Base-by-base conservation (phyloP, 2,888 invertebrate genomes). In the Troglohyphantes excavatus region DNA sequence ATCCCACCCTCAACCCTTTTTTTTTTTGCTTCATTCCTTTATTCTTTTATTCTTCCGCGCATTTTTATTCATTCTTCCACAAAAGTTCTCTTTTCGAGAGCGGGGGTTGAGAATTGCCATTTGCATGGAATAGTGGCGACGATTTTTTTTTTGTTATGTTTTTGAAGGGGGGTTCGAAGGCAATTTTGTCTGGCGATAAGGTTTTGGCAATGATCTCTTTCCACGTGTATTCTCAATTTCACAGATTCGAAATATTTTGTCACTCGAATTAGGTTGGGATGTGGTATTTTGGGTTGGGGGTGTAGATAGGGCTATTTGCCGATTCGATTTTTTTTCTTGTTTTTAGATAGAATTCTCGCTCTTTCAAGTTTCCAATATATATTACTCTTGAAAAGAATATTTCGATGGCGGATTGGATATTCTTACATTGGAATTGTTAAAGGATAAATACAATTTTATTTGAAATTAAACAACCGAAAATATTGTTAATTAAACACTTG, bases 121-220 rank as follows among this genome's bases (percentile, higher is more conserved):
- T 81, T 81, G 79, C 84, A 85, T 85, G 75, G 46, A 73, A 73
- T 65, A 46, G 83, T 46, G 21, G 53, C 26, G 84, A 84, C n/a
- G 39, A 39, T 33, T 33, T 73, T 21, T 27, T 27, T 33, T 11
- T 19, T 21, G 17, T 63, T 23, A 23, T 63, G 29, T 67, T 76
- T 33, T 33, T 23, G 21, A 27, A 9, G 53, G 61, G 59, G 75
- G 46, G 53, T 68, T 46, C 82, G 27, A 39, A 19, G 73, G 73
- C 46, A 73, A 73, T 65, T 83, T 78, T 63, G 59, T 23, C 53
- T 21, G 70, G 33, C 68, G 70, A 82, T 70, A 82, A 81, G 68
- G 46, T 19, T 70, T 61, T 53, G 29, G 59, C 59, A 82, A 82
- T 70, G 68, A 82, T 70, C 59, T 82, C 61, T 53, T 53, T 53